Conservation (phyloP, 2,888 invertebrate genomes). For the Pseudoips prasinana region DNA sequence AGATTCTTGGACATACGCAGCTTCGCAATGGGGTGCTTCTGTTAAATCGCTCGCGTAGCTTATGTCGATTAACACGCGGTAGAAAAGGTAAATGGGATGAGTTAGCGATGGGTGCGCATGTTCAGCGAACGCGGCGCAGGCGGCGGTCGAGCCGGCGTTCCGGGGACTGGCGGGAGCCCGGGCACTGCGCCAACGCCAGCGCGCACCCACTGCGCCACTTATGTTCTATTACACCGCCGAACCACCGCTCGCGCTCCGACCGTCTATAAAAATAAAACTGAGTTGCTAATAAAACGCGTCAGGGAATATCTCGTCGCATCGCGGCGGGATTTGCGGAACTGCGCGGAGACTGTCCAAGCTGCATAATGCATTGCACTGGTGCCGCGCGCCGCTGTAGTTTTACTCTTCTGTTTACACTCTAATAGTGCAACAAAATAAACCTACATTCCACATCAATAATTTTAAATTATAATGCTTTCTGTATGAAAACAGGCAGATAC, state of each 20-base stretch:
- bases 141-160: slow-evolving; percentile 64
- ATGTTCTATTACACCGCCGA: slow-evolving; percentile 65
- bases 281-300: slow-evolving; percentile 49
- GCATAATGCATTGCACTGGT: slow-evolving; percentile 16
- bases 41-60: slow-evolving; percentile 19
- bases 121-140: slow-evolving; percentile 47
- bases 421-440: no score
- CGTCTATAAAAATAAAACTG: slow-evolving; percentile 66
- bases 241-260: slow-evolving; percentile 42
- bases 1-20: slow-evolving; percentile 4
- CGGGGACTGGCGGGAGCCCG: slow-evolving; percentile 68
- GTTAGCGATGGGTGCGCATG: slow-evolving; percentile 13
- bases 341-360: slow-evolving; percentile 9
- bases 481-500: slow-evolving; percentile 30
- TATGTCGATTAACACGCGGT: slow-evolving; percentile 20
- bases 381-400: slow-evolving; percentile 9
- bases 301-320: slow-evolving; percentile 35
- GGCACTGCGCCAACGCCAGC: slow-evolving; percentile 66
- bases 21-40: slow-evolving; percentile 7
- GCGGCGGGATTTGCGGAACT: slow-evolving; percentile 17
- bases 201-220: slow-evolving; percentile 58
- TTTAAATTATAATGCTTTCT: slow-evolving; percentile 25
- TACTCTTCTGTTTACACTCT: no score
- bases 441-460: no score
- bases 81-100: slow-evolving; percentile 13